Conservation (phyloP, 1,140 invertebrate genomes). For the Lordiphosa collinella region DNA sequence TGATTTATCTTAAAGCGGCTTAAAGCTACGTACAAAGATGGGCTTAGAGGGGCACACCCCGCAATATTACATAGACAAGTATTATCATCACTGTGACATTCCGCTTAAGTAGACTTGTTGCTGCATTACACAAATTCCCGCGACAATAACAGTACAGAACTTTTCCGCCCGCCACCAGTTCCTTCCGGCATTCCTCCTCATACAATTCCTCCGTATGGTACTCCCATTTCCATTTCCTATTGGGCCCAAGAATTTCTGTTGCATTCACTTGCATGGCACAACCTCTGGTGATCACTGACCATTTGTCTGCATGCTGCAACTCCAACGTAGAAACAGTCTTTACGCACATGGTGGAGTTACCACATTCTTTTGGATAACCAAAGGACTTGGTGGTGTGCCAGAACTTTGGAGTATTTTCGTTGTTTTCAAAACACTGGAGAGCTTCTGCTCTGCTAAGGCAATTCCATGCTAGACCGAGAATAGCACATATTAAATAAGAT, state of each 20-base stretch:
- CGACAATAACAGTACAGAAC: conserved; percentile 28
- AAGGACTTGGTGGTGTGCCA: neutral
- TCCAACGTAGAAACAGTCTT: neutral
- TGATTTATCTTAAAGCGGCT: too few relatives aligned
- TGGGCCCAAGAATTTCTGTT: neutral
- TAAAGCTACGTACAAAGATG: too few relatives aligned
- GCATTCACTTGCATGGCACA: conserved; percentile 27
- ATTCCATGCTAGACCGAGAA: neutral
- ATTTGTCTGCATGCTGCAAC: neutral
- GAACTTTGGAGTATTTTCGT: conserved; percentile 8
- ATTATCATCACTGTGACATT: too few relatives aligned
- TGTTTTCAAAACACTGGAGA: conserved; percentile 28
- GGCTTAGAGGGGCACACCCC: too few relatives aligned
- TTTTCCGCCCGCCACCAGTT: neutral
- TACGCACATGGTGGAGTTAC: conserved; percentile 44
- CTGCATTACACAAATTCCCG: conserved; percentile 37
- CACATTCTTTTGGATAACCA: conserved; percentile 15
- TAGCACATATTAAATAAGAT: too few relatives aligned
- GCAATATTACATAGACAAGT: too few relatives aligned
- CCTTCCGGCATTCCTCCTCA: conserved; percentile 16
- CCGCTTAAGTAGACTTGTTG: neutral
- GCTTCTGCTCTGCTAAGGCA: neutral
- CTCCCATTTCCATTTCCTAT: neutral
- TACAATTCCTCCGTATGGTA: conserved; percentile 9
- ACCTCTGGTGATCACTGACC: conserved; percentile 12